Evolutionary conservation across 1,140 invertebrate species (phyloP).

Genomic region (Stegodyphus dumicola): DNA sequence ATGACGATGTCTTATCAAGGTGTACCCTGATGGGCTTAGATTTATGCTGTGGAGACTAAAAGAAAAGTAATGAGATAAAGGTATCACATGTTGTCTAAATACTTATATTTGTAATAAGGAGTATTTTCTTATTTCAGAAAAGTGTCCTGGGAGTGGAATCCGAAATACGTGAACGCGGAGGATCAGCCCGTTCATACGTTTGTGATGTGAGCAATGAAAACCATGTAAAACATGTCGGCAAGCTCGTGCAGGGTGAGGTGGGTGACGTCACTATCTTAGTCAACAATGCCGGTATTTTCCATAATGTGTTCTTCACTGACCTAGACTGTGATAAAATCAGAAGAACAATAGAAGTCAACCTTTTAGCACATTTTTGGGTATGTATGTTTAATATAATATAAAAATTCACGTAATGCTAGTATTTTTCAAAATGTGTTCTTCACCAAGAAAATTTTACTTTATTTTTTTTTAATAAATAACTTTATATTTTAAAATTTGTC

Average conservation of each 20-base stretch:
- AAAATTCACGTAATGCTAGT: no score
- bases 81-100: no score
- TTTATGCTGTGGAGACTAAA: no score
- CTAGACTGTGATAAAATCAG: slow-evolving; percentile 77
- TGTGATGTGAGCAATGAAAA: slow-evolving; percentile 69
- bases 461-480: no score
- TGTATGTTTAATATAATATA: background rate
- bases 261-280: slow-evolving; percentile 74
- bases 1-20: no score
- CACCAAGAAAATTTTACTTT: no score
- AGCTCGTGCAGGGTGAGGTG: slow-evolving; percentile 61
- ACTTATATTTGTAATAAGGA: no score
- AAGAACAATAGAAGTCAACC: slow-evolving; percentile 81
- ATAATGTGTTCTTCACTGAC: slow-evolving; percentile 77
- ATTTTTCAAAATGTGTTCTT: no score
- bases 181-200: slow-evolving; percentile 68
- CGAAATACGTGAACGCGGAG: slow-evolving; percentile 63
- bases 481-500: no score
- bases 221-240: slow-evolving; percentile 49
- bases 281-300: slow-evolving; percentile 93
- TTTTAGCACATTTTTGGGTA: slow-evolving; percentile 85
- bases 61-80: no score
- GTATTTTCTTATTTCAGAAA: slow-evolving; percentile 12
- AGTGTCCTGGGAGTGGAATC: slow-evolving; percentile 25
- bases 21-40: no score